Evolutionary conservation across 2,888 invertebrate genomes (phyloP), one percentile per base, ranked within the genome.

Genomic region (Tillus elongatus): DNA sequence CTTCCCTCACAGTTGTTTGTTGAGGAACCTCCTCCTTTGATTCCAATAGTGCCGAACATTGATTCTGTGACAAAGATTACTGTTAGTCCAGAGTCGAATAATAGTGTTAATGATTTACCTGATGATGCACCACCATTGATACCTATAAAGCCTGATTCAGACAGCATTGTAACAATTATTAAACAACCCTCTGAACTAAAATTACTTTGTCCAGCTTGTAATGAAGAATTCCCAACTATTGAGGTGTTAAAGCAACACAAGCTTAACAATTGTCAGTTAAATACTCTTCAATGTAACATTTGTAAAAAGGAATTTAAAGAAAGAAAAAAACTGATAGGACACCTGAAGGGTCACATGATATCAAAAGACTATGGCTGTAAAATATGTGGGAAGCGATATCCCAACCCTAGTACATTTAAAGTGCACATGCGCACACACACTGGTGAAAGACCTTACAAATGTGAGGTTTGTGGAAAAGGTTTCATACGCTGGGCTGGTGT

Each of bases 401-500:
- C 63, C 2, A 63, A 61, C 48, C 59, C 59, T 1, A 64, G 64
- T 42, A 61, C 63, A n/a, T 60, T 63, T 40, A 51, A 52, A 35
- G 59, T 77, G 43, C 78, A 78, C 67, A 74, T 72, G 72, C 68
- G 77, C 56, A 75, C 74, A 44, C 75, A 75, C 69, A 68, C 66
- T 11, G 68, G 63, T 9, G 64, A 65, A 49, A 46, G 60, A 13
- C 63, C 64, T 1, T 64, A 60, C 41, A 60, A 60, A 44, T 64
- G 64, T 41, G 56, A 58, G 33, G 46, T 61, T 26, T 64, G 64
- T 42, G 50, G 52, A 40, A 64, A 64, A 45, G 62, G 62, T 3
- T 64, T 64, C 42, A 53, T 58, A 0, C 46, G 64, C 29, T 63
- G 61, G 60, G 61, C 62, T 2, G 63, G 61, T 2, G 61, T 64